Conservation (phyloP, 1,140 invertebrate species). For the Lordiphosa mommai region DNA sequence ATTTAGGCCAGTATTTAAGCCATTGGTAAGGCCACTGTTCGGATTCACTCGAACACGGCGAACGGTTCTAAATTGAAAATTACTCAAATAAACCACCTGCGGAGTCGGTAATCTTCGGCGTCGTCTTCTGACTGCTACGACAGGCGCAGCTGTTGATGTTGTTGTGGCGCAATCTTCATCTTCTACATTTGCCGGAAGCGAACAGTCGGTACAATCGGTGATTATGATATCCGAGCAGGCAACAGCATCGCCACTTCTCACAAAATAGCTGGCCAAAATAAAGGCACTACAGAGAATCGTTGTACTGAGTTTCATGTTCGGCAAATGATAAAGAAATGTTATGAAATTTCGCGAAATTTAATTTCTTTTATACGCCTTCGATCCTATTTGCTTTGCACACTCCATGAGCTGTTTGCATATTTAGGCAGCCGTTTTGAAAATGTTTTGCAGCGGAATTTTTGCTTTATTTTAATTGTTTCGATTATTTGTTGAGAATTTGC, state of each 20-base stretch:
- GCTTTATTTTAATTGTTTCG: too few relatives aligned
- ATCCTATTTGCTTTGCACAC: conserved; percentile 4
- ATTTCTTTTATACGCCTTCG: conserved; percentile 18
- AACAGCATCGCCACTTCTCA: conserved; percentile 23
- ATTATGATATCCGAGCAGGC: conserved; percentile 18
- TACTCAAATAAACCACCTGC: conserved; percentile 13
- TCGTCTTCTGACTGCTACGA: neutral
- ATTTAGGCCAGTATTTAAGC: too few relatives aligned
- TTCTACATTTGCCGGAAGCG: neutral
- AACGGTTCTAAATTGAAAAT: too few relatives aligned
- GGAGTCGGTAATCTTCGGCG: neutral
- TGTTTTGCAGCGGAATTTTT: neutral
- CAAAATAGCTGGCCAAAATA: conserved; percentile 11
- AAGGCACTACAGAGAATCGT: neutral
- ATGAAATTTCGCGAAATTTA: neutral
- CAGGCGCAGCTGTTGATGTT: neutral
- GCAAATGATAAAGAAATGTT: conserved; percentile 7
- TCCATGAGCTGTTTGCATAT: neutral
- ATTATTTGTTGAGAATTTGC: too few relatives aligned
- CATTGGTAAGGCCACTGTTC: too few relatives aligned
- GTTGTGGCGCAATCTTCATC: conserved; percentile 6
- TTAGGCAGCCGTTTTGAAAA: conserved; percentile 27
- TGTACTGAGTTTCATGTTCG: conserved; percentile 7
- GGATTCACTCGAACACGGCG: too few relatives aligned
- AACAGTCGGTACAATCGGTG: conserved; percentile 16